These are phyloP conservation scores for Aythya baeri DNA, from an alignment of 2,113 vertebrate genomes.

Conservation along the genomic window DNA sequence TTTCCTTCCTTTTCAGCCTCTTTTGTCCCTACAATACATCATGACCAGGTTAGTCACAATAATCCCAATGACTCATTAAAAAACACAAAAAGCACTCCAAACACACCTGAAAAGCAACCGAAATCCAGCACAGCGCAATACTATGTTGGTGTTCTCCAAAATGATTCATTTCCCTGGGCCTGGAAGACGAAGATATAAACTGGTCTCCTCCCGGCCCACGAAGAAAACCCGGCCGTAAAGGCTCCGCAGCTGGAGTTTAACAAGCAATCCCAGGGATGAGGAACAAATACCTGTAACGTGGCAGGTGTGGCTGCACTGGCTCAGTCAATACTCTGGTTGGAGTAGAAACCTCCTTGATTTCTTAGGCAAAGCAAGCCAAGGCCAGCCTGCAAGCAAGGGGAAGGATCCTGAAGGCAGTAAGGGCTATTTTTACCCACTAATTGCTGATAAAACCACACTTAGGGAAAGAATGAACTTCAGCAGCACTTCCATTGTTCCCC, in stretches of 20 bases:
- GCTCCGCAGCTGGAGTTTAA: not conserved
- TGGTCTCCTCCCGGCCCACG: not conserved
- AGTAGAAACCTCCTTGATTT: not conserved
- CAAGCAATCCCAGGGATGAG: not conserved
- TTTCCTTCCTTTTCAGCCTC: not conserved
- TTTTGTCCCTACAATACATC: not conserved
- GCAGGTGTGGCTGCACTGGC: not conserved
- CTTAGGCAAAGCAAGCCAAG: slow-evolving; percentile 1
- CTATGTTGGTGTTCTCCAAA: not conserved
- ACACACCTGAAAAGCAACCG: not conserved
- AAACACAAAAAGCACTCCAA: not conserved
- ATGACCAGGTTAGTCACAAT: not conserved
- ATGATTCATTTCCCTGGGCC: not conserved
- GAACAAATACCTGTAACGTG: not conserved
- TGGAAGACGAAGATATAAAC: not conserved
- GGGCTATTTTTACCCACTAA: not conserved
- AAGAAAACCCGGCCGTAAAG: not conserved
- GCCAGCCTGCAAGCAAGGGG: not conserved
- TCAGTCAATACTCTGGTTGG: not conserved
- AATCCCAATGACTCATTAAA: not conserved
- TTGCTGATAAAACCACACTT: not conserved
- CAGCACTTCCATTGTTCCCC: slow-evolving; percentile 65
- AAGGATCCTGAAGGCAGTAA: not conserved
- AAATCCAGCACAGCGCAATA: not conserved
- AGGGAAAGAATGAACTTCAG: slow-evolving; percentile 35